Evolutionary conservation across 2,113 vertebrate species (phyloP), one percentile per base, ranked within the genome.

Genomic region (Oreochromis spilurus): DNA sequence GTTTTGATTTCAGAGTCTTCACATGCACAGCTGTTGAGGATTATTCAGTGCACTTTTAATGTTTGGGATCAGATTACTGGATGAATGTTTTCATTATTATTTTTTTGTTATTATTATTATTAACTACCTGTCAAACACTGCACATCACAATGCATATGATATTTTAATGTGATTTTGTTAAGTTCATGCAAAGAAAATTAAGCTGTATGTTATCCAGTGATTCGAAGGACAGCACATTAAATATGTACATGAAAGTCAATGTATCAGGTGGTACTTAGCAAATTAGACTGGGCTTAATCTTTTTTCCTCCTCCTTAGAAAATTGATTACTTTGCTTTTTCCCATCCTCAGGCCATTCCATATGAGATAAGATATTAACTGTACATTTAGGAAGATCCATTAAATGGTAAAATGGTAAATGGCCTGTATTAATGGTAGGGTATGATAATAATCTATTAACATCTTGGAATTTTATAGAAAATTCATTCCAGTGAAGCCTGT

Each of bases 1-100:
- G 13, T 79, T 84, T 52, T 50, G 93, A 95, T 95, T 95, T 95
- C 93, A 90, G 91, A 89, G 52, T 79, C n/a, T 84, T 72, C 40
- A 87, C 34, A 9, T 55, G 48, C 38, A 29, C 53, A 85, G 52
- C 45, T 54, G 40, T 13, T 29, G 4, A 36, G 6, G 45, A 77
- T 77, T 50, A 31, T 77, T 31, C 26, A 52, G 7, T 50, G 9
- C 16, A 31, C 6, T 50, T 50, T 50, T 31, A 77, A 77, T 1
- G 9, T 84, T 78, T 57, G 43, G 2, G 19, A 38, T 53, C 19
- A 11, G 9, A 31, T 21, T 21, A 19, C 7, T 36, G 6, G 7
- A 62, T 24, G 5, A 9, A 45, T 26, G 38, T 2, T 54, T 21
- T 67, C 62, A 14, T 48, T 48, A 45, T 72, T 72, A 17, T 17